phyloP scores from a whole-genome alignment of 2,888 invertebrate genomes.

The Calliscelio sp. region DNA sequence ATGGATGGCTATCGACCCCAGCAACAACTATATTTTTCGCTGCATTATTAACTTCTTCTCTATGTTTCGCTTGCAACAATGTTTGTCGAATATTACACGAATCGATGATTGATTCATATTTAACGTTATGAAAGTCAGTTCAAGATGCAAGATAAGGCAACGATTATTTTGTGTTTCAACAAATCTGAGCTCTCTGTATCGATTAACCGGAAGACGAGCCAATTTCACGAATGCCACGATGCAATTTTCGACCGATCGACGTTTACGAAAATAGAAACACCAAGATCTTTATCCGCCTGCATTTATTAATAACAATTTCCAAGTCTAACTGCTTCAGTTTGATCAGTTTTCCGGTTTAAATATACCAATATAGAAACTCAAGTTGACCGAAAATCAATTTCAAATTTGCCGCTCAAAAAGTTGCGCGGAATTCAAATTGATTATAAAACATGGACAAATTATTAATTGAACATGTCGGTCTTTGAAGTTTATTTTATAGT shows the following conservation, averaged over 20 bases:
- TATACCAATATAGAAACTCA: too few relatives aligned
- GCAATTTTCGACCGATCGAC: background rate
- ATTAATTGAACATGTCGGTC: too few relatives aligned
- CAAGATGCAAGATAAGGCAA: constrained; percentile 4
- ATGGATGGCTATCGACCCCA: constrained; percentile 14
- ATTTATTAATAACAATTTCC: background rate
- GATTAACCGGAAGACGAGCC: constrained; percentile 22
- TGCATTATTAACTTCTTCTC: constrained; percentile 1
- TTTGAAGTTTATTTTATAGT: too few relatives aligned
- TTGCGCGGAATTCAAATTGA: too few relatives aligned
- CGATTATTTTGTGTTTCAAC: constrained; percentile 12
- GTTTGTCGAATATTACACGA: constrained; percentile 11
- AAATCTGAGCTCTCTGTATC: constrained; percentile 5
- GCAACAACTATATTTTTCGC: constrained; percentile 3
- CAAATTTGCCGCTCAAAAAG: too few relatives aligned
- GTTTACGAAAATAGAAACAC: background rate
- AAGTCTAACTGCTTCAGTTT: background rate
- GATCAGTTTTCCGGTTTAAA: too few relatives aligned
- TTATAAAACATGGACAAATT: too few relatives aligned
- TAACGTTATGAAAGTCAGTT: constrained; percentile 15
- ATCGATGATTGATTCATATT: constrained; percentile 22
- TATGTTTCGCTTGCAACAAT: constrained; percentile 4
- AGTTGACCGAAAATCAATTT: too few relatives aligned
- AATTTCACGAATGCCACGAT: constrained; percentile 4
- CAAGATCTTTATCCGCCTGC: background rate